Percentiles rank a stretch among this genome's conserved stretches.
phyloP scores from a whole-genome alignment of 2,797 vertebrate species.

The Gambelia wislizenii region DNA sequence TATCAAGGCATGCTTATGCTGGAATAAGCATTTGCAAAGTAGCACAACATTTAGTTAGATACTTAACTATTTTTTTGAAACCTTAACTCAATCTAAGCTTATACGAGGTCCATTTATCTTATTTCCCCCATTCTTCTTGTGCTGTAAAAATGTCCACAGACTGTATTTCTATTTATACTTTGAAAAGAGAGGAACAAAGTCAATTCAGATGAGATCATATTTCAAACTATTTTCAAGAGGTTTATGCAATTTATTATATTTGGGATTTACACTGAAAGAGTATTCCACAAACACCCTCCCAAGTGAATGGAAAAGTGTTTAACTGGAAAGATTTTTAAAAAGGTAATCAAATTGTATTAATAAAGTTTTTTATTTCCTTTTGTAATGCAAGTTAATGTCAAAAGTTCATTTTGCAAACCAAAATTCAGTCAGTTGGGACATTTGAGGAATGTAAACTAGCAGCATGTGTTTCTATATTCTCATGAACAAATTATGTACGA shows the following conservation, averaged over 20 bases:
- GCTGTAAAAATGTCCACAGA: neutral
- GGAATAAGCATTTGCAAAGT: neutral
- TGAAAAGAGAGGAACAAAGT: neutral
- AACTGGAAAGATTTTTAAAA: neutral
- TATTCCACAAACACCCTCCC: neutral
- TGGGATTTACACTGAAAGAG: neutral
- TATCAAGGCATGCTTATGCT: neutral
- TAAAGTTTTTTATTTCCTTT: neutral
- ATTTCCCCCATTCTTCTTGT: too few relatives aligned
- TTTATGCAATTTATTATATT: neutral
- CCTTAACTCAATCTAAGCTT: neutral
- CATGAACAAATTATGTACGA: too few relatives aligned
- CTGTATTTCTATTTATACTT: neutral
- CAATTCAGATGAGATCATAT: neutral
- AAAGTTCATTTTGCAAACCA: neutral
- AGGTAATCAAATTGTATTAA: neutral
- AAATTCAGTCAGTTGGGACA: neutral
- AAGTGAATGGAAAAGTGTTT: neutral
- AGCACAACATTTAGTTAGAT: neutral
- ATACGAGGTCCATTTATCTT: neutral
- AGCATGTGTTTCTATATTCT: neutral
- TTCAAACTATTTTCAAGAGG: constrained; percentile 3
- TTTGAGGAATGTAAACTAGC: neutral
- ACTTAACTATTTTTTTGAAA: neutral
- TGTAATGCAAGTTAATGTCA: neutral